Evolutionary conservation across 1,140 invertebrate species (phyloP).

Genomic region (Drosophila aff.): DNA sequence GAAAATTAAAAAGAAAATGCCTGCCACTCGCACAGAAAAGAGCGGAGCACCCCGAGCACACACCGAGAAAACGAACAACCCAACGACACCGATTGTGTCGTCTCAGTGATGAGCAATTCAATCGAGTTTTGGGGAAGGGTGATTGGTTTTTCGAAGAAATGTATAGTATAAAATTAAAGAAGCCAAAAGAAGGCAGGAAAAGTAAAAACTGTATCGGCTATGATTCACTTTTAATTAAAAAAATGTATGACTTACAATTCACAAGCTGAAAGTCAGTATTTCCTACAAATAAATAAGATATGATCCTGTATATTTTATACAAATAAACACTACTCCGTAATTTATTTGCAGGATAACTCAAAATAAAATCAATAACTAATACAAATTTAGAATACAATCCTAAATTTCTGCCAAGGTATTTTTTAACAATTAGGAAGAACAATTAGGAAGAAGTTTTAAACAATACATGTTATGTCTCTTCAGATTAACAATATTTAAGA

Average conservation of each 20-base stretch:
- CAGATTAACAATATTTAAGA: too few species aligned
- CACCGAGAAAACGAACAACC: constrained; percentile 27
- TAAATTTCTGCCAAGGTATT: too few species aligned
- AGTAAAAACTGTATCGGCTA: not conserved
- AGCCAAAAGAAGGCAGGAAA: not conserved
- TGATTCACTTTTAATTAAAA: not conserved
- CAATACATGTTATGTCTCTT: too few species aligned
- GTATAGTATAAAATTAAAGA: constrained; percentile 30
- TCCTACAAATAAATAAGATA: too few species aligned
- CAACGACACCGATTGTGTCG: constrained; percentile 21
- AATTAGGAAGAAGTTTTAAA: too few species aligned
- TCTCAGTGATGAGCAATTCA: constrained; percentile 37
- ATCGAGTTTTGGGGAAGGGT: constrained; percentile 7
- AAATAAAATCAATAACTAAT: too few species aligned
- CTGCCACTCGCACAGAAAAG: constrained; percentile 8
- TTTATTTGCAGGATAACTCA: too few species aligned
- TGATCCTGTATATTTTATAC: too few species aligned
- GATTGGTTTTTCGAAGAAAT: constrained; percentile 13
- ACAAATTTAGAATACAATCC: too few species aligned
- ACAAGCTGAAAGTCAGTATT: not conserved
- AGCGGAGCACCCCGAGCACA: constrained; percentile 24
- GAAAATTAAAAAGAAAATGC: constrained; percentile 21
- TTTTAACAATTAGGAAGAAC: too few species aligned
- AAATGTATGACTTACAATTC: not conserved
- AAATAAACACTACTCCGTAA: too few species aligned